These are phyloP conservation scores for Spilogale gracilis DNA, from an alignment of 2,113 vertebrate genomes.

Conservation along the genomic window DNA sequence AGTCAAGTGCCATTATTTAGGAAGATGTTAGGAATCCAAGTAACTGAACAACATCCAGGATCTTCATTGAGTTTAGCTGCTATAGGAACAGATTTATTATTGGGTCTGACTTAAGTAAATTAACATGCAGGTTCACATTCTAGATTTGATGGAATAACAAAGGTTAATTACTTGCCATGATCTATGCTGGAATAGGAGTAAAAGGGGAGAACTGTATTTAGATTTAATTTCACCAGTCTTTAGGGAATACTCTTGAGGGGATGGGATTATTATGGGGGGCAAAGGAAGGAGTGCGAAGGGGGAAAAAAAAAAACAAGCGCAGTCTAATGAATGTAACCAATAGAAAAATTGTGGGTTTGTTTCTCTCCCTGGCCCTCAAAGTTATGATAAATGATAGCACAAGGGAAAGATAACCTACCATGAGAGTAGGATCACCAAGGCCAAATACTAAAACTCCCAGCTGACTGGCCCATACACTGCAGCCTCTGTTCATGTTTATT, in stretches of 20 bases:
- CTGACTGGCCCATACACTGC: conserved; percentile 97
- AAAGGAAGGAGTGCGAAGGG: conserved; percentile 85
- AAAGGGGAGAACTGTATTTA: conserved; percentile 87
- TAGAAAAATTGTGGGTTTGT: conserved; percentile 89
- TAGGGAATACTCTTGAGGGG: conserved; percentile 89
- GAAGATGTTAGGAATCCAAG: conserved; percentile 83
- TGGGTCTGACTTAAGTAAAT: conserved; percentile 76
- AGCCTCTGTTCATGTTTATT: conserved; percentile 99
- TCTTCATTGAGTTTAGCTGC: conserved; percentile 78
- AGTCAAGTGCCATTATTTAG: conserved; percentile 87
- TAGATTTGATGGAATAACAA: conserved; percentile 88
- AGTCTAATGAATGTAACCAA: conserved; percentile 89
- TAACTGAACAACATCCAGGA: conserved; percentile 71
- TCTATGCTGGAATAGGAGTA: conserved; percentile 88
- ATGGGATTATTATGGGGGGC: conserved; percentile 88
- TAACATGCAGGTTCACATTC: conserved; percentile 83
- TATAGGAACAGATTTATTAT: conserved; percentile 80
- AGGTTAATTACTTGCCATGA: conserved; percentile 93
- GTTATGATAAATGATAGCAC: conserved; percentile 99
- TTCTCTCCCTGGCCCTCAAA: conserved; percentile 90
- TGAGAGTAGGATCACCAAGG: conserved; percentile 96
- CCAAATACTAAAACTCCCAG: conserved; percentile 99
- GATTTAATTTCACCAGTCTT: conserved; percentile 92
- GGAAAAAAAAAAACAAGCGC: conserved; percentile 80
- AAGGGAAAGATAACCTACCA: conserved; percentile 98